Evolutionary conservation across 1,140 invertebrate species (phyloP), one percentile per base, ranked within the genome.

Genomic region (Campoletis sonorensis): DNA sequence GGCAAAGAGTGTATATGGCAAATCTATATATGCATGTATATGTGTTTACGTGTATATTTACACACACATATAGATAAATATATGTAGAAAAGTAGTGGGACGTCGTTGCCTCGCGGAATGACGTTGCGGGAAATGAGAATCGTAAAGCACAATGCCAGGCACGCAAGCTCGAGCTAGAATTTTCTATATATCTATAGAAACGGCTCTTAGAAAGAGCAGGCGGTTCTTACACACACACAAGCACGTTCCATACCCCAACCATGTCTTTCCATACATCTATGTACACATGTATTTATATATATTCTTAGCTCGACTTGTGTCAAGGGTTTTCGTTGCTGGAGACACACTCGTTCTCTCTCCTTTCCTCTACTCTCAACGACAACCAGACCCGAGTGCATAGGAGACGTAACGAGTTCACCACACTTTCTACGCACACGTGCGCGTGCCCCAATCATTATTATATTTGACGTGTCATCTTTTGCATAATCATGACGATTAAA

Each of bases 91-190:
- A 80, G 79, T 80, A 73, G 54, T 33, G 67, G 71, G 67, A 79
- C 76, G 61, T 80, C 79, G 81, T 80, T 84, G 82, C 71, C 77
- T 79, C 49, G 79, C 45, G 85, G 84, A 89, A 89, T 87, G 88
- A 89, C 88, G 86, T 86, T 82, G 88, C 86, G 87, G 85, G 86
- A 90, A 91, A 89, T 89, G 87, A 89, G 87, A 85, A 87, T 90
- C 88, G 85, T 89, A 90, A 89, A 90, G 84, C 86, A 70, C 67
- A 88, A 87, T 82, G 84, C 83, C 77, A 82, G 82, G 85, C 87
- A 90, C 89, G 85, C 87, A 86, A 88, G 84, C 85, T 67, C 76
- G 33, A 75, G 51, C 51, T 54, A 54, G 51, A 54, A 54, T 21
- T 54, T 18, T 4, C 1, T 54, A 54, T n/a, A 54, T n/a, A n/a